A percentile compares a stretch with the other conserved stretches of the same genome.
Conservation (phyloP, 2,113 vertebrate genomes). For the Spermophilus dauricus region DNA sequence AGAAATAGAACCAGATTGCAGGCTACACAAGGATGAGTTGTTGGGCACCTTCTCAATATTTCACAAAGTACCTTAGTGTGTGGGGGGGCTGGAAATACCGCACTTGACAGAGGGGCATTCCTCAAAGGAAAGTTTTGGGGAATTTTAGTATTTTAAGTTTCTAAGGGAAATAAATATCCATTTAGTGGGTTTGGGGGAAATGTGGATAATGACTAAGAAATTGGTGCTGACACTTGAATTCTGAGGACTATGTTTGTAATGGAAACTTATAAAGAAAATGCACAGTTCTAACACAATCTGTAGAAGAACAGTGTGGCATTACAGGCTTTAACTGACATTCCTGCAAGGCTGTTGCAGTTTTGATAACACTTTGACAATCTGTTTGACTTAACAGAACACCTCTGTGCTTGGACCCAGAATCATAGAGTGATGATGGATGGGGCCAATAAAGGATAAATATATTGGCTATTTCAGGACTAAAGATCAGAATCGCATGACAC, state of each 20-base stretch:
- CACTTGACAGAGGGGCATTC: not conserved
- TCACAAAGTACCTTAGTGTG: not conserved
- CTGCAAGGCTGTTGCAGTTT: not conserved
- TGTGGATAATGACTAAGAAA: not conserved
- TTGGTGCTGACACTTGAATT: conserved; percentile 33
- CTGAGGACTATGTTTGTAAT: conserved; percentile 25
- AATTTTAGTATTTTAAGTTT: conserved; percentile 28
- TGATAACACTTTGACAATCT: not conserved
- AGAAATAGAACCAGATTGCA: conserved; percentile 3
- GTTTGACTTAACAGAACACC: not conserved
- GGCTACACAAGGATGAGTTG: not conserved
- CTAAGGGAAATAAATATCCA: conserved; percentile 10
- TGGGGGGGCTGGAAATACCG: not conserved
- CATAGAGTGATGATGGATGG: not conserved
- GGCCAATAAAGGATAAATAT: not conserved
- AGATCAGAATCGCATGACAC: not conserved
- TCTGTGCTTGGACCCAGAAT: not conserved
- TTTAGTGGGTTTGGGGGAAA: not conserved
- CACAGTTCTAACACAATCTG: not conserved
- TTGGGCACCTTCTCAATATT: not conserved
- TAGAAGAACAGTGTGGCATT: not conserved
- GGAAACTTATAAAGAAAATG: conserved; percentile 3
- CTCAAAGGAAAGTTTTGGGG: not conserved
- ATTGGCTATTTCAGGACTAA: not conserved
- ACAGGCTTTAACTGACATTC: not conserved